Conservation (phyloP, 2,797 vertebrate species). For the Pseudochirops cupreus region DNA sequence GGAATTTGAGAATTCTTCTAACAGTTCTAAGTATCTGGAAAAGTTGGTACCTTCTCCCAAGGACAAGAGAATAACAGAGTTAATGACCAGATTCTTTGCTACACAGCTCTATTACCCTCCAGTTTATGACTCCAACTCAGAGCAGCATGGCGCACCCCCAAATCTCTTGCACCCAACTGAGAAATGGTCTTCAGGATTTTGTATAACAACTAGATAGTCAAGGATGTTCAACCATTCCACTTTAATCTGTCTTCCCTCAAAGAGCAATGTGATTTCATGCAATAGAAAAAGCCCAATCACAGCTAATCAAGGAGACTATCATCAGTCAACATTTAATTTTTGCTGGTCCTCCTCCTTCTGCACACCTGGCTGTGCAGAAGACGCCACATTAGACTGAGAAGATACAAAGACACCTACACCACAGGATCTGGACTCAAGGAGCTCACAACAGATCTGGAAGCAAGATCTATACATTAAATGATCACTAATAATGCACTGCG, state of each 20-base stretch:
- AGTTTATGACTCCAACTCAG: not conserved
- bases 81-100: conserved; percentile 15
- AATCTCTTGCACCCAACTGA: not conserved
- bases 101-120: not conserved
- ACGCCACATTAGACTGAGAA: not conserved
- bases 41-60: not conserved
- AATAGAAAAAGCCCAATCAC: conserved; percentile 17
- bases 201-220: not conserved
- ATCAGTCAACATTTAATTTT: conserved; percentile 18
- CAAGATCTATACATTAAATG: not conserved
- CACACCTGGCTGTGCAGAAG: too few relatives aligned
- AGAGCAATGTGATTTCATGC: conserved; percentile 19
- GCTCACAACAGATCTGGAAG: not conserved
- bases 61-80: not conserved
- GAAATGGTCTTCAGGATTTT: not conserved
- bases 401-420: not conserved
- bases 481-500: not conserved
- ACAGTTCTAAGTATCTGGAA: conserved; percentile 20
- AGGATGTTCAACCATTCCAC: not conserved
- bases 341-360: too few relatives aligned
- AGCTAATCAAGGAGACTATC: not conserved
- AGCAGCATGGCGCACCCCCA: not conserved
- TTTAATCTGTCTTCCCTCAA: not conserved
- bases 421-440: not conserved
- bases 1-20: conserved; percentile 3